Conservation (phyloP, 35 echinoderm and acorn worm genomes). For the Ophiothrix spiculata region DNA sequence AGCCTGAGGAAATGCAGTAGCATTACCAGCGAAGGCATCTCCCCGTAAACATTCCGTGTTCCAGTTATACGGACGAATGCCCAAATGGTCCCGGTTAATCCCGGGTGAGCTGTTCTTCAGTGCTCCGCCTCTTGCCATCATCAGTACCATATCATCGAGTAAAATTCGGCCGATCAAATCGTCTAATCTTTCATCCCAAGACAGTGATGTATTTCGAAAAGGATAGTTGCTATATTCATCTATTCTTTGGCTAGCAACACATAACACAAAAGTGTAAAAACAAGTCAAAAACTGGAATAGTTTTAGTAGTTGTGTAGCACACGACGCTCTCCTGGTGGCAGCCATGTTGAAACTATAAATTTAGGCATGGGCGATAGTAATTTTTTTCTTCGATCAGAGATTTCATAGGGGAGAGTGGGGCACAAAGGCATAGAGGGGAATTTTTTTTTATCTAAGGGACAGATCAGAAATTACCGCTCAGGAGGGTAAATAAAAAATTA, state of each 20-base stretch:
- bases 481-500: no score
- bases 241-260: neutral
- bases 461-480: no score
- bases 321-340: neutral
- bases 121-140: slow-evolving; percentile 64
- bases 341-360: neutral
- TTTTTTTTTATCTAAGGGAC: no score
- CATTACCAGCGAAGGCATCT: slow-evolving; percentile 54
- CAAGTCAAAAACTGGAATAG: neutral
- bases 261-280: neutral
- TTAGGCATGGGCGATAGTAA: neutral
- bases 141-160: slow-evolving; percentile 55
- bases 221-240: slow-evolving; percentile 28
- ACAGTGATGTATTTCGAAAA: slow-evolving; percentile 56
- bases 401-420: no score
- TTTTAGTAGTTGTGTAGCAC: neutral
- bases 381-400: no score
- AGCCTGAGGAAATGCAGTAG: slow-evolving; percentile 70
- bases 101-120: slow-evolving; percentile 51
- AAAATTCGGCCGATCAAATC: slow-evolving; percentile 38
- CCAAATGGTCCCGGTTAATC: slow-evolving; percentile 31
- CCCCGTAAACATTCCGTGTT: slow-evolving; percentile 81
- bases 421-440: no score
- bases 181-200: slow-evolving; percentile 64
- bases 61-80: slow-evolving; percentile 77